Evolutionary conservation across 2,797 vertebrate genomes (phyloP).

Genomic region (Gorsachius magnificus): DNA sequence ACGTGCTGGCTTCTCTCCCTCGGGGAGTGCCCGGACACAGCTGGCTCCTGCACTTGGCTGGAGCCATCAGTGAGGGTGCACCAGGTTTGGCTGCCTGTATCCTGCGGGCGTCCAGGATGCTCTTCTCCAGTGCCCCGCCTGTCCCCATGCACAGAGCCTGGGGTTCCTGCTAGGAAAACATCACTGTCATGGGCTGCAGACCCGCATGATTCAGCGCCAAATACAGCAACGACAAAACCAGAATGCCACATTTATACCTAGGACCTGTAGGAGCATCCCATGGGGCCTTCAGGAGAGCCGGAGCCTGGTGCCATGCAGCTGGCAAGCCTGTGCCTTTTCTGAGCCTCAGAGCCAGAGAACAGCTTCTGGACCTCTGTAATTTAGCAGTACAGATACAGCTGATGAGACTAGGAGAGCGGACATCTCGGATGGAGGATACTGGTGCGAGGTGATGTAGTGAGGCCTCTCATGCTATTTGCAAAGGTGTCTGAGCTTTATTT

Average conservation of each 20-base stretch:
- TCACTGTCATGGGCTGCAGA: rapidly evolving
- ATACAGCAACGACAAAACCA: neutral
- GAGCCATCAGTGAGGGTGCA: rapidly evolving
- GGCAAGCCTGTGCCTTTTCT: neutral
- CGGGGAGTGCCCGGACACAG: rapidly evolving
- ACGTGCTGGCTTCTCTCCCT: rapidly evolving
- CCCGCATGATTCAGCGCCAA: neutral
- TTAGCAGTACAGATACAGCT: neutral
- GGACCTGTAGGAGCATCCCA: neutral
- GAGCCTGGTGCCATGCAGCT: neutral
- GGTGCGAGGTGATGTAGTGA: neutral
- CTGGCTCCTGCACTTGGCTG: rapidly evolving
- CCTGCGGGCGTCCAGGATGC: neutral
- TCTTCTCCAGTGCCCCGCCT: neutral
- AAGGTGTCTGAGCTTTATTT: neutral
- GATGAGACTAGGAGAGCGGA: neutral
- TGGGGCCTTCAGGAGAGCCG: neutral
- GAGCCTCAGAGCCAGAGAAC: neutral
- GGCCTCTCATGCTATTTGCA: neutral
- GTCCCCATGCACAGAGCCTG: neutral
- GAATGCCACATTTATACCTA: neutral
- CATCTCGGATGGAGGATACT: neutral
- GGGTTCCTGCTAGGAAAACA: neutral
- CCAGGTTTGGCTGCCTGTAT: neutral
- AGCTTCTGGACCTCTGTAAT: neutral